Evolutionary conservation across 2,113 vertebrate genomes (phyloP).

Genomic region (Leptocoma aspasia): DNA sequence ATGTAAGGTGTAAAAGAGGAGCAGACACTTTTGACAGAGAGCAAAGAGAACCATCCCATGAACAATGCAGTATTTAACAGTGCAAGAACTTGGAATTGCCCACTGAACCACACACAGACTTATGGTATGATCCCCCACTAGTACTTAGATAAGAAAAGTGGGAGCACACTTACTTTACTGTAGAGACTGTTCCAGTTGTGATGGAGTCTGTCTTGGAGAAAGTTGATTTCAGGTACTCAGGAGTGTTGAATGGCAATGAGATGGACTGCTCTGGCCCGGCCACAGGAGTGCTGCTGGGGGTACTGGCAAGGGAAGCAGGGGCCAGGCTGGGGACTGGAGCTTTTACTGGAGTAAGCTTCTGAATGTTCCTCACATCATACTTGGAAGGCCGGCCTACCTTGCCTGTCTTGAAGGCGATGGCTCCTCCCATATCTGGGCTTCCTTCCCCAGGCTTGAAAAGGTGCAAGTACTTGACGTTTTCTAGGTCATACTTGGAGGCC

Average conservation of each 20-base stretch:
- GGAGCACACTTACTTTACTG: constrained; percentile 88
- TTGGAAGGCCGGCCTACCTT: constrained; percentile 98
- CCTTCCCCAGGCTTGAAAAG: constrained; percentile 97
- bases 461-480: constrained; percentile 96
- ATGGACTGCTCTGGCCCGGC: constrained; percentile 84
- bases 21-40: background rate
- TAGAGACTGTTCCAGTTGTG: constrained; percentile 97
- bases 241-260: constrained; percentile 85
- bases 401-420: constrained; percentile 97
- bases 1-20: background rate
- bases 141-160: background rate
- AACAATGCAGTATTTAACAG: background rate
- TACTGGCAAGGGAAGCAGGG: constrained; percentile 79
- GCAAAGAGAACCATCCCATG: background rate
- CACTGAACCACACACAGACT: background rate
- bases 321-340: constrained; percentile 79
- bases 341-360: constrained; percentile 88
- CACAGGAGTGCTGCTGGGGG: constrained; percentile 74
- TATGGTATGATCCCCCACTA: background rate
- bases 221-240: constrained; percentile 94
- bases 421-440: constrained; percentile 94
- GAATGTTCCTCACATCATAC: constrained; percentile 93
- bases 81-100: fast-evolving
- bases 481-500: constrained; percentile 97
- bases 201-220: constrained; percentile 99